phyloP scores from a whole-genome alignment of 2,888 invertebrate genomes.

The Ornithoptera alexandrae region DNA sequence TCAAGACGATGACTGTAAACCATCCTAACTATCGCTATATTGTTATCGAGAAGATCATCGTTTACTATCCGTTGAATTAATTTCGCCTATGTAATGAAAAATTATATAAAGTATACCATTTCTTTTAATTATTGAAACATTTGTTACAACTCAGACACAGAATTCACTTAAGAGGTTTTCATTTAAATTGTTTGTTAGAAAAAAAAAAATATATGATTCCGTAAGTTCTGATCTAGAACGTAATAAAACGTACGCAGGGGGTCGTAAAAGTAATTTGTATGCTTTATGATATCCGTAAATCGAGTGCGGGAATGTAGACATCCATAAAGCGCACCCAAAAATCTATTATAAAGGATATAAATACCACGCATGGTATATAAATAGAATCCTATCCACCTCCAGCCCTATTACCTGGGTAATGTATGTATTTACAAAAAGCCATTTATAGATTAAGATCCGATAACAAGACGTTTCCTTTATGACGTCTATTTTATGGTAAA shows the following conservation, averaged over 20 bases:
- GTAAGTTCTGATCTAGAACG: not conserved
- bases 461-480: not conserved
- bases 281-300: conserved; percentile 14
- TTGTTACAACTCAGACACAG: not conserved
- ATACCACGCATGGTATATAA: conserved; percentile 1
- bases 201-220: conserved; percentile 1
- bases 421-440: not conserved
- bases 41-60: no score
- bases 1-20: no score
- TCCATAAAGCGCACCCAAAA: conserved; percentile 11
- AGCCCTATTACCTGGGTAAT: not conserved
- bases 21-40: no score
- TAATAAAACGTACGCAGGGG: conserved; percentile 6
- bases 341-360: conserved; percentile 7
- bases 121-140: no score
- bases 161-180: not conserved
- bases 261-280: conserved; percentile 19
- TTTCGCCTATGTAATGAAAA: no score
- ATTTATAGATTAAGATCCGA: not conserved
- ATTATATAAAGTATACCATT: no score
- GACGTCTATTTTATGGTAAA: not conserved
- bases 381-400: not conserved
- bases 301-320: conserved; percentile 6
- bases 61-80: no score
- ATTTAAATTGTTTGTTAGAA: not conserved